Base-by-base conservation (phyloP, 2,797 vertebrate genomes). In the Epinephelus malabaricus region DNA sequence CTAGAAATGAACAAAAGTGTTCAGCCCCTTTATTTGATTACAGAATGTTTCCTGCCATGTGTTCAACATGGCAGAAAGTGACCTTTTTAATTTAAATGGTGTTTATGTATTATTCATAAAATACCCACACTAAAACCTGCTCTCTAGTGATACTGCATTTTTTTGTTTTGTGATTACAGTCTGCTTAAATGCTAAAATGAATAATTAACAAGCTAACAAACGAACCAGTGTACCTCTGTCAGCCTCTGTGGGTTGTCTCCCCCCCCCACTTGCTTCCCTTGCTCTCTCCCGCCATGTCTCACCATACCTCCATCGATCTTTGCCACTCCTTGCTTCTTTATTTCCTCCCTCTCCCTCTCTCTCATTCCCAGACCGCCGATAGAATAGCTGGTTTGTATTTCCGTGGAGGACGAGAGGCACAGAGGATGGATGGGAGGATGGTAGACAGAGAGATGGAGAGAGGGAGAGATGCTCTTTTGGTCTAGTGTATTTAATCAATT, bases 401-500 rank as follows among this genome's bases (percentile, higher is more conserved):
- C 65, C 62, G 30, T 73, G 27, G 63, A 80, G 73, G 66, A 73
- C 60, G 58, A 60, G 78, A 63, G 56, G 62, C 66, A 58, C 47
- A 53, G 67, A 86, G 83, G 76, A 85, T 77, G 60, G 78, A 86
- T 83, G 74, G 79, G 56, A 84, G 34, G 72, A 76, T 81, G 67
- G 65, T 81, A 66, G 83, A 85, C 73, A 89, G 75, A 85, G 84
- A 80, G 85, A 85, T 77, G 65, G 69, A 87, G 79, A 79, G 83
- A 74, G 69, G 58, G 25, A 72, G 77, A 87, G 82, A 89, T 84
- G 80, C 78, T 91, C 85, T 87, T 88, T 89, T 85, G 86, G 79
- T 86, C 90, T 69, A 34, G 78, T 85, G 85, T 89, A 85, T 90
- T 92, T 89, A 88, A 90, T 91, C 92, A 88, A 79, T 92, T 85